These are phyloP conservation scores for Anguilla japonica DNA, from an alignment of 2,113 vertebrate species.

Conservation along the genomic window DNA sequence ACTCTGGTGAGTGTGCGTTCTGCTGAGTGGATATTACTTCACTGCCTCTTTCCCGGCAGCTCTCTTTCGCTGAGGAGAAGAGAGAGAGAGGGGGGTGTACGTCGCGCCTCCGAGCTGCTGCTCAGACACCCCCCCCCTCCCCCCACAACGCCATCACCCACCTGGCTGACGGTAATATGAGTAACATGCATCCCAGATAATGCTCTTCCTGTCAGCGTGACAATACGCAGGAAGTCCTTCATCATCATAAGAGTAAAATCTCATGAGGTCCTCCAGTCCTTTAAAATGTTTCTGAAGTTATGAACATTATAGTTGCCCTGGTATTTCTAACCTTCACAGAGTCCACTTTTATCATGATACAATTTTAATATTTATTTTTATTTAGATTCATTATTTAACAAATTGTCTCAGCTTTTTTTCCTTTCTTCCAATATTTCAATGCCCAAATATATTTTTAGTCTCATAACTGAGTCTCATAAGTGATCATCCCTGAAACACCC, in stretches of 20 bases:
- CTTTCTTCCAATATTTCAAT: background rate
- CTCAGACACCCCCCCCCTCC: background rate
- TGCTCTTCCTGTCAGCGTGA: background rate
- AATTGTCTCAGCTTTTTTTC: background rate
- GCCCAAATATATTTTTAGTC: background rate
- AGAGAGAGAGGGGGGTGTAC: background rate
- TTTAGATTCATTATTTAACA: background rate
- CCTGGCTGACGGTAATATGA: background rate
- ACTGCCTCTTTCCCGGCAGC: constrained; percentile 11
- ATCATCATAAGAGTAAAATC: background rate
- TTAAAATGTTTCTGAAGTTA: background rate
- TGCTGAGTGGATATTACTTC: constrained; percentile 2
- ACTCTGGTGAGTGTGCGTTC: background rate
- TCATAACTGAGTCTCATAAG: background rate
- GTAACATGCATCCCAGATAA: background rate
- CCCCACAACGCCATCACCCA: background rate
- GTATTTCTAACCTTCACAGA: background rate
- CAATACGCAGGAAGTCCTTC: background rate
- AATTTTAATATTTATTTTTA: no score
- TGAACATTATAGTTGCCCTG: background rate
- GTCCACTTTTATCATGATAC: no score
- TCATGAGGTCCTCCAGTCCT: background rate
- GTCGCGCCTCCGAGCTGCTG: background rate
- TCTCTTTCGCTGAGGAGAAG: background rate
- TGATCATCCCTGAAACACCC: background rate